Evolutionary conservation across 23 tunicate species (phyloP), one percentile per base, ranked within the genome.

Genomic region (Phallusia fumigata): DNA sequence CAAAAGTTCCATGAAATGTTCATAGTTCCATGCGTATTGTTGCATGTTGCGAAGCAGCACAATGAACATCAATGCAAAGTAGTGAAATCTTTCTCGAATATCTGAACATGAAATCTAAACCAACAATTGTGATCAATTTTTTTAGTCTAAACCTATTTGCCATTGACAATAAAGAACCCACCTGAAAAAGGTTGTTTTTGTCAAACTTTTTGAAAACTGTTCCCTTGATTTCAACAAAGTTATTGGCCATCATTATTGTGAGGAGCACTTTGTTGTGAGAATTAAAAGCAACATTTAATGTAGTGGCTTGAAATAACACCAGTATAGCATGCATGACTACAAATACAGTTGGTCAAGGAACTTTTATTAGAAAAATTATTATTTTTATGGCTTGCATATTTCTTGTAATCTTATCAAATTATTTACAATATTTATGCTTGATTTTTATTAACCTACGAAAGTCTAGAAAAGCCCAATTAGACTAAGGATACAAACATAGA

Each of bases 191-290:
- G 83, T 97, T 92, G 78, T 97, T 97, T 77, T 97, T 97, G 88
- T 97, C 99, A 74, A 82, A 97, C 76, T 94, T 90, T 74, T 97
- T 97, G 75, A 97, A 97, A 0, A 97, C 99, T 31, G 99, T 92
- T 75, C 99, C 99, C 83, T 97, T 97, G 53, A 97, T 88, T 92
- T 97, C 99, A 18, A 97, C 97, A 72, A 97, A 97, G 80, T 97
- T 97, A 49, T 97, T 97, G 40, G 99, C 97, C 99, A 97, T 97
- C 99, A 97, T 97, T 19, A 97, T 83, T 18, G 97, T 97, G 76
- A 97, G 95, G 50, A 97, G 79, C 16, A 92, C 97, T 83, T 97
- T 97, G 85, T 92, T 97, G 87, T 97, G 97, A 16, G 93, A 89
- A 74, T 97, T 97, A 58, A 97, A 97, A 19, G 99, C 99, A 19